Evolutionary conservation across 2,888 invertebrate genomes (phyloP), one percentile per base, ranked within the genome.

Genomic region (Scaptomyza reducta): DNA sequence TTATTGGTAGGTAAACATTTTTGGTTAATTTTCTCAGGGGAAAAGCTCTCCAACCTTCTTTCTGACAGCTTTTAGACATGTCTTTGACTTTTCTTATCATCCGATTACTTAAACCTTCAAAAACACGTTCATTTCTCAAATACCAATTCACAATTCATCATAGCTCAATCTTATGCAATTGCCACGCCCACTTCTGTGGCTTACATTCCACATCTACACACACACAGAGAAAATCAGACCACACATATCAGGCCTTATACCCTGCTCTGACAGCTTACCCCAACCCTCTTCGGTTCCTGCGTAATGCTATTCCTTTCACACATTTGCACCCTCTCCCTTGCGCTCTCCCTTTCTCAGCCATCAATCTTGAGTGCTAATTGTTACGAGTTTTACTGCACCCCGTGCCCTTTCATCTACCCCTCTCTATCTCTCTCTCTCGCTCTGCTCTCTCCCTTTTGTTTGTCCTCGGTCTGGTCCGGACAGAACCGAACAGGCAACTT

Each of bases 281-380:
- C 40, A 16, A 11, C 25, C 16, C 31, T 40, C 27, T 5, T 9
- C 3, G 27, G 14, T 3, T 18, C 18, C n/a, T 18, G 41, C 18
- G 18, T 11, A 18, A n/a, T 38, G 33, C 42, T 44, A 38, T 13
- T 33, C 22, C 25, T 33, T 41, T 38, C 29, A 13, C 49, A 16
- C 64, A 57, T 57, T 54, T 18, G 27, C 45, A 58, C 42, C 54
- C 56, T 46, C 41, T 38, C 59, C 46, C 31, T 31, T 27, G 6
- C 11, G 27, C 40, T 42, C 56, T 56, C 54, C 44, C 58, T 55
- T 56, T 40, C 55, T 22, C 45, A 49, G 73, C 68, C 86, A 79
- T 87, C 86, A 77, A 86, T 84, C 79, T 78, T 74, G 78, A 76
- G 81, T 72, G 84, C 84, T 87, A 87, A 87, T 87, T 88, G 88